phyloP scores from a whole-genome alignment of 2,797 vertebrate species.

The Myripristis murdjan region DNA sequence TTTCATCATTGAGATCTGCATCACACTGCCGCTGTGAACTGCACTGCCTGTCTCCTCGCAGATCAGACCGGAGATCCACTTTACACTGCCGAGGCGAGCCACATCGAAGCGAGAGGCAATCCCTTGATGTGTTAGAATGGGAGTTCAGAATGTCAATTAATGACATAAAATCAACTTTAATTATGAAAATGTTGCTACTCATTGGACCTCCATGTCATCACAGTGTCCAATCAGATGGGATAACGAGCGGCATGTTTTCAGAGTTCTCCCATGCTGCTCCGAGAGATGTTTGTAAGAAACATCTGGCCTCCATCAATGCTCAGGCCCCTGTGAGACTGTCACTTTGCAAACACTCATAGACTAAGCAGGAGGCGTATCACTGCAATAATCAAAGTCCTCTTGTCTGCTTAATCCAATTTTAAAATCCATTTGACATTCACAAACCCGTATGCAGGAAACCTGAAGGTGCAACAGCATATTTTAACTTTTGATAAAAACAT shows the following conservation, averaged over 20 bases:
- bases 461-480: constrained; percentile 22
- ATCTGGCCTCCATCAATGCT: constrained; percentile 63
- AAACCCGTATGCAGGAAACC: constrained; percentile 31
- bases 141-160: constrained; percentile 44
- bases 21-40: no score
- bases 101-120: constrained; percentile 59
- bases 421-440: constrained; percentile 27
- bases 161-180: constrained; percentile 36
- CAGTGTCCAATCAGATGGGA: constrained; percentile 61
- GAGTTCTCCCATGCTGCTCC: constrained; percentile 41
- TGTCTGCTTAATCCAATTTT: background rate
- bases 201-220: constrained; percentile 56
- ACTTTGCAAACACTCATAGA: constrained; percentile 32
- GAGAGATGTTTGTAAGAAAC: constrained; percentile 52
- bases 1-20: no score
- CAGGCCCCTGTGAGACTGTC: constrained; percentile 45
- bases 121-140: constrained; percentile 58
- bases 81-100: no score
- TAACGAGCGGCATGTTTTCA: constrained; percentile 57
- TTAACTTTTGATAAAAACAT: constrained; percentile 55
- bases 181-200: constrained; percentile 55
- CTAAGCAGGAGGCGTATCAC: constrained; percentile 30
- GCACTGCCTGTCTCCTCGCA: no score
- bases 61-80: no score
- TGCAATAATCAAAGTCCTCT: constrained; percentile 25